Conservation (phyloP, 2,797 vertebrate genomes). For the Pseudochirops cupreus region DNA sequence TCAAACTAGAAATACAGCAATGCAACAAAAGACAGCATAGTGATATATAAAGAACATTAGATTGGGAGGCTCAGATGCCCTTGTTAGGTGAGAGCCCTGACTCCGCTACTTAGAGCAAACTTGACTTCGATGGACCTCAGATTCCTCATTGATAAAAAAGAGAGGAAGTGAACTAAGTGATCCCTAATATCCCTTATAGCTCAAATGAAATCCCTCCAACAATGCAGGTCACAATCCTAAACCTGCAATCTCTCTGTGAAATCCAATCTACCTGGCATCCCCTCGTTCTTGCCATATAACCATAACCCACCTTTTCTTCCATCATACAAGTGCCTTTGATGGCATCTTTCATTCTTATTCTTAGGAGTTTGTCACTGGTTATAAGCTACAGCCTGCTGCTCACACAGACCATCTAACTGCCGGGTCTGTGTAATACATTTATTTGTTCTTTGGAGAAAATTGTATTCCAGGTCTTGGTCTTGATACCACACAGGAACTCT, state of each 20-base stretch:
- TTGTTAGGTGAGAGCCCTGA: too few relatives aligned
- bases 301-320: neutral
- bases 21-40: neutral
- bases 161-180: too few relatives aligned
- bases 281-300: neutral
- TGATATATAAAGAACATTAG: neutral
- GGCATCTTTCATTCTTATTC: neutral
- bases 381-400: neutral
- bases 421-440: neutral
- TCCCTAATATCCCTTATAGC: too few relatives aligned
- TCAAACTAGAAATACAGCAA: neutral
- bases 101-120: too few relatives aligned
- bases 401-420: neutral
- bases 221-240: too few relatives aligned
- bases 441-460: neutral
- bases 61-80: too few relatives aligned
- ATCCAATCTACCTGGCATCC: neutral
- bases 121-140: too few relatives aligned
- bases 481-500: neutral
- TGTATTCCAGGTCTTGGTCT: neutral
- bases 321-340: neutral
- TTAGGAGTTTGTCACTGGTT: neutral
- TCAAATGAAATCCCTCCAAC: too few relatives aligned
- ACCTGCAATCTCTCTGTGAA: neutral
- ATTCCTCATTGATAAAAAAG: too few relatives aligned